These are phyloP conservation scores for Rana temporaria DNA, from an alignment of 2,113 vertebrate genomes.

Conservation along the genomic window DNA sequence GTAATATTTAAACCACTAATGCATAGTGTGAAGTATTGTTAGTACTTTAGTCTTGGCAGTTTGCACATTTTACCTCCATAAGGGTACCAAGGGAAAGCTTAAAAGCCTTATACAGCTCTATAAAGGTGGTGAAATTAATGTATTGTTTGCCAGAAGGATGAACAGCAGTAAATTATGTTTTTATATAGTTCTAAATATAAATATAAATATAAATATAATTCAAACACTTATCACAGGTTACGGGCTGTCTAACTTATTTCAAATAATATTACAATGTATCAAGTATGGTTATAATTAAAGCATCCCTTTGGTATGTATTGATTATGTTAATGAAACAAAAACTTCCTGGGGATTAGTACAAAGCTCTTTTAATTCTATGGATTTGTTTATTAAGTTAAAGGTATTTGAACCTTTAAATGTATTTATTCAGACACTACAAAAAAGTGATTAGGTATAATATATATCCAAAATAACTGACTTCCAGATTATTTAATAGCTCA, in stretches of 20 bases:
- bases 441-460: too few relatives aligned
- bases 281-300: not conserved
- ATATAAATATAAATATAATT: constrained; percentile 17
- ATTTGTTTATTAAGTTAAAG: too few relatives aligned
- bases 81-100: constrained; percentile 34
- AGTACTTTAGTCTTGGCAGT: constrained; percentile 37
- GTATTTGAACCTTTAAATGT: too few relatives aligned
- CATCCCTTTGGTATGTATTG: not conserved
- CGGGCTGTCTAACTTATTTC: not conserved
- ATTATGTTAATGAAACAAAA: not conserved
- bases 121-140: constrained; percentile 32
- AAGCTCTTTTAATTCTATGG: too few relatives aligned
- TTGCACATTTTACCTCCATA: constrained; percentile 33
- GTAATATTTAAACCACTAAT: constrained; percentile 48
- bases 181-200: not conserved
- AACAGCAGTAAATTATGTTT: constrained; percentile 4
- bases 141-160: constrained; percentile 27
- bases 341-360: too few relatives aligned
- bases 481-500: too few relatives aligned
- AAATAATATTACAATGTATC: not conserved
- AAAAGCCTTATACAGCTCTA: constrained; percentile 23
- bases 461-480: too few relatives aligned
- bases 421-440: too few relatives aligned
- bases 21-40: constrained; percentile 47
- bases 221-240: not conserved